phyloP scores from a whole-genome alignment of 1,140 invertebrate genomes.

The Nasonia vitripennis region DNA sequence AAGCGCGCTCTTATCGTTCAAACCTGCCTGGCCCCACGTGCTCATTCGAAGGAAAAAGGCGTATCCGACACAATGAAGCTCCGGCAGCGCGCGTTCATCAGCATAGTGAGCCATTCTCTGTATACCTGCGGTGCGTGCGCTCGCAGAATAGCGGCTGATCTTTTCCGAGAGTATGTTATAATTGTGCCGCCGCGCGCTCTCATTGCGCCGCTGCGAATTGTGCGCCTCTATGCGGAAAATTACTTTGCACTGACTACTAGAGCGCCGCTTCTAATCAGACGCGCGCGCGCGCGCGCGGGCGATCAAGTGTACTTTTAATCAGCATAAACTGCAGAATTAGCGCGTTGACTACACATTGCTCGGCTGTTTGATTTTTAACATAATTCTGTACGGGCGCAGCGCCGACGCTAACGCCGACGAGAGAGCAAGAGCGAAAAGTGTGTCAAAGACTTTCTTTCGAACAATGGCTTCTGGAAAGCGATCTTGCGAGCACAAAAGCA shows the following conservation, averaged over 20 bases:
- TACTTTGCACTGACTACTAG: slow-evolving; percentile 37
- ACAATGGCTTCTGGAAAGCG: background rate
- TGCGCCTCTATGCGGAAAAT: slow-evolving; percentile 42
- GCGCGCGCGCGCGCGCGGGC: background rate
- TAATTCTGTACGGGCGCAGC: too few relatives aligned
- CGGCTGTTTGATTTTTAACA: too few relatives aligned
- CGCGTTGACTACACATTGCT: too few relatives aligned
- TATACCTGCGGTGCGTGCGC: background rate
- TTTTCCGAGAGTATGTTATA: slow-evolving; percentile 30
- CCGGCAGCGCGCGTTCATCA: too few relatives aligned
- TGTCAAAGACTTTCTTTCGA: background rate
- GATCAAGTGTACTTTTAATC: slow-evolving; percentile 9
- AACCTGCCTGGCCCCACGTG: background rate
- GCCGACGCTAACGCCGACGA: too few relatives aligned
- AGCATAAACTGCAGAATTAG: background rate
- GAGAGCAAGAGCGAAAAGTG: background rate
- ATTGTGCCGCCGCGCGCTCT: slow-evolving; percentile 24
- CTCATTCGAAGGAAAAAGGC: background rate
- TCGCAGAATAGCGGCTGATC: background rate
- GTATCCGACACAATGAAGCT: too few relatives aligned
- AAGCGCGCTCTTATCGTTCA: background rate
- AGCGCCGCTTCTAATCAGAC: background rate
- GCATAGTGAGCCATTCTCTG: background rate
- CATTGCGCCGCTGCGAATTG: slow-evolving; percentile 32
- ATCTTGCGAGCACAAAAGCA: background rate